These are phyloP conservation scores for Caenorhabditis panamensis DNA, from an alignment of 2,888 invertebrate genomes.

Conservation along the genomic window DNA sequence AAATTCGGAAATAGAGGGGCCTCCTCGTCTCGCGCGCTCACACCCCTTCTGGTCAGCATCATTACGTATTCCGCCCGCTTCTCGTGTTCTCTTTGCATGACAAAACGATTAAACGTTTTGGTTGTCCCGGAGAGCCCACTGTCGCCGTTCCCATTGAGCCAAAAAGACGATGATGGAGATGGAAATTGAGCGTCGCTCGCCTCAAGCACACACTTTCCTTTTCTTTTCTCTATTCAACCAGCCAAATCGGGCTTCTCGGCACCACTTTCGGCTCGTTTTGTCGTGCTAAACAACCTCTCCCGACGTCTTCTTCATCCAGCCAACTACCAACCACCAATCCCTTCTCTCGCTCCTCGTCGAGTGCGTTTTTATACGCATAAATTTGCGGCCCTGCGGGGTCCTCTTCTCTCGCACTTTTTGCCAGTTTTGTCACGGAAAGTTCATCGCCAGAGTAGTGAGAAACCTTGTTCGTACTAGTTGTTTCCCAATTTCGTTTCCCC, in stretches of 20 bases:
- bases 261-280: background rate
- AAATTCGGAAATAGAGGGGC: background rate
- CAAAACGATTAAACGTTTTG: conserved; percentile 16
- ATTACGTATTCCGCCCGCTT: conserved; percentile 10
- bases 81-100: background rate
- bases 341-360: no score
- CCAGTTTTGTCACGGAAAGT: no score
- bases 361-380: conserved; percentile 54
- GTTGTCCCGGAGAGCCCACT: background rate
- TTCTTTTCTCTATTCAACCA: conserved; percentile 9
- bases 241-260: background rate
- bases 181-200: conserved; percentile 14
- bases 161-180: background rate
- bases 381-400: conserved; percentile 39
- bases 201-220: no score
- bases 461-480: no score
- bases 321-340: conserved; percentile 6
- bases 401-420: no score
- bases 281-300: conserved; percentile 7
- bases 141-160: background rate
- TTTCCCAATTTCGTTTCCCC: no score
- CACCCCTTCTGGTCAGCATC: background rate
- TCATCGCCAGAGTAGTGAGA: no score
- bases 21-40: background rate
- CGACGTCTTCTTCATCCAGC: background rate